Evolutionary conservation across 2,113 vertebrate genomes (phyloP), one percentile per base, ranked within the genome.

Genomic region (Crotalus viridis): DNA sequence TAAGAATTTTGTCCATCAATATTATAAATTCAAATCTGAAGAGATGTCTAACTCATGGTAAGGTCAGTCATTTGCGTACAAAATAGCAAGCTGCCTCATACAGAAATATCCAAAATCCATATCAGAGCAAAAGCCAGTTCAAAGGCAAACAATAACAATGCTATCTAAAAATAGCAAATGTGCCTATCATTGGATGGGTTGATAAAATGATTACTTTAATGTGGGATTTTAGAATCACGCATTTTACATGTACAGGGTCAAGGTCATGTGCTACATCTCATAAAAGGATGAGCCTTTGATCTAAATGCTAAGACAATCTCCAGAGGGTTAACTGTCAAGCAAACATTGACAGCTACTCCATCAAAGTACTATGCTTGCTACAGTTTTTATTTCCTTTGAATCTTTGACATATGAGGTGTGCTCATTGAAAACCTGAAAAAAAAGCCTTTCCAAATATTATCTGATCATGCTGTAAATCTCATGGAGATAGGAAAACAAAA

Each of bases 321-420:
- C 4, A 81, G 89, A 94, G 97, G 94, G 91, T 94, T 89, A 96
- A 93, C 87, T 91, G 91, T 59, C 87, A 46, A n/a, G 93, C 61
- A 19, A 26, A 0, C 46, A 5, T 2, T 74, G 43, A 7, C 43
- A 55, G 59, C 12, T 61, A 55, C 94, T 90, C 54, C 2, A 85
- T n/a, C 9, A 59, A 17, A 56, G 22, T 0, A 33, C 22, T 39
- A 17, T 87, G 91, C 86, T 52, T 54, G 24, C 21, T 26, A 61
- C 28, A 6, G 0, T 92, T 17, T 24, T 43, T 0, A 7, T 22
- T 90, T 6, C 59, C 8, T 19, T 90, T 10, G 88, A 90, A 92
- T 89, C n/a, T 92, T 57, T 28, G 8, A 21, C 24, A 57, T 90
- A 87, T 89, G 22, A 85, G 8, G 0, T 51, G 21, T 3, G 1